These are phyloP conservation scores for Aporophyla lueneburgensis DNA, from an alignment of 2,888 invertebrate species.

Conservation along the genomic window DNA sequence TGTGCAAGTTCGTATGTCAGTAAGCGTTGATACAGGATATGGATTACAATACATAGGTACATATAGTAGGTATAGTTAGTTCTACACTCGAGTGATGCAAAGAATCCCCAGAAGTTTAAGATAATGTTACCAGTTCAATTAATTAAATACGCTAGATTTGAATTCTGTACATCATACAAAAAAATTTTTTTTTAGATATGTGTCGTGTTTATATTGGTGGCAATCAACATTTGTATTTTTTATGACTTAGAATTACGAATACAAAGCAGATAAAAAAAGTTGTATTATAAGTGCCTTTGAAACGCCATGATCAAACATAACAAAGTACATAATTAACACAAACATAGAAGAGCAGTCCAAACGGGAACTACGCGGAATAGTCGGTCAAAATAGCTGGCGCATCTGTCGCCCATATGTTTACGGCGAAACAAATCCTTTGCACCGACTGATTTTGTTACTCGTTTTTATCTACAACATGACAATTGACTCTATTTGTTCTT, in stretches of 20 bases:
- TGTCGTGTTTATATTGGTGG: neutral
- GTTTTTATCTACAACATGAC: conserved; percentile 24
- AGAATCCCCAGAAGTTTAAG: conserved; percentile 2
- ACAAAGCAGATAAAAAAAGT: neutral
- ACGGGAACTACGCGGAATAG: conserved; percentile 56
- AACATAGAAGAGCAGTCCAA: conserved; percentile 50
- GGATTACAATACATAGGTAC: conserved; percentile 20
- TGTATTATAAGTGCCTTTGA: neutral
- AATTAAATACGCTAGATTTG: neutral
- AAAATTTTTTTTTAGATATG: neutral
- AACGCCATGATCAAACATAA: conserved; percentile 12
- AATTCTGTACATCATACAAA: neutral
- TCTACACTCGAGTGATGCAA: neutral
- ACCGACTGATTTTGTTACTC: conserved; percentile 26
- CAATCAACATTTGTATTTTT: neutral
- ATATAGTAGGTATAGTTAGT: neutral
- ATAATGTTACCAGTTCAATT: conserved; percentile 25
- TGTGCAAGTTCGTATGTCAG: neutral
- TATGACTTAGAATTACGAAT: neutral
- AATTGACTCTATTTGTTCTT: conserved; percentile 14
- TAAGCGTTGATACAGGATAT: conserved; percentile 10
- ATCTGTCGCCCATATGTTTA: conserved; percentile 75
- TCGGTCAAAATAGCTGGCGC: conserved; percentile 68
- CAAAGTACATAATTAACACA: conserved; percentile 19
- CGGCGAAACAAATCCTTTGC: conserved; percentile 58